Conservation (phyloP, 1,140 invertebrate genomes). For the Drosophila teissieri region DNA sequence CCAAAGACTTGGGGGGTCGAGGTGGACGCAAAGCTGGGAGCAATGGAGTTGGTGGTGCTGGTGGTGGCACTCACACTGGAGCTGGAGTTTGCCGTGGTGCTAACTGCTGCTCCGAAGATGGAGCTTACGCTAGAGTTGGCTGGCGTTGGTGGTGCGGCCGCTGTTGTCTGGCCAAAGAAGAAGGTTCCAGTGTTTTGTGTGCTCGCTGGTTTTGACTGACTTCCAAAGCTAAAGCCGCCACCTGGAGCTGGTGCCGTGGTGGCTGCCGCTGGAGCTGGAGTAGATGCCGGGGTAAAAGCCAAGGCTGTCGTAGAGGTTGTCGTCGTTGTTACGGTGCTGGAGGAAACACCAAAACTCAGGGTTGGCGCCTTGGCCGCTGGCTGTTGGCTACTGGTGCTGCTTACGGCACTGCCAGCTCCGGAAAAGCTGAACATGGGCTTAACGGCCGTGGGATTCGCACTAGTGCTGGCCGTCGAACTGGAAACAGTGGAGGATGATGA, state of each 20-base stretch:
- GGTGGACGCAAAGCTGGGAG: constrained; percentile 11
- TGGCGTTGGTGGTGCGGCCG: not conserved
- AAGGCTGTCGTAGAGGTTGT: constrained; percentile 27
- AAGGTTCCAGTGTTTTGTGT: constrained; percentile 5
- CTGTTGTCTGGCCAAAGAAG: constrained; percentile 39
- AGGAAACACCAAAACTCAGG: constrained; percentile 10
- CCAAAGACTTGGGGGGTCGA: constrained; percentile 6
- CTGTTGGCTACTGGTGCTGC: constrained; percentile 37
- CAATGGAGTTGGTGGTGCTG: not conserved
- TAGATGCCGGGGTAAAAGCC: constrained; percentile 12
- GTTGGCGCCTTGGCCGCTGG: not conserved
- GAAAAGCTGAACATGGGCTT: constrained; percentile 41
- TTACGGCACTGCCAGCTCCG: constrained; percentile 13
- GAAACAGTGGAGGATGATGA: constrained; percentile 27
- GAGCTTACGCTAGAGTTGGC: constrained; percentile 3
- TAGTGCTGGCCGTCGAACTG: constrained; percentile 22
- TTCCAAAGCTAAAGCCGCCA: constrained; percentile 26
- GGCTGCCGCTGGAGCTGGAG: constrained; percentile 9
- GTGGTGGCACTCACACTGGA: constrained; percentile 1
- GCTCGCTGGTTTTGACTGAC: not conserved
- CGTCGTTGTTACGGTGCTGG: constrained; percentile 17
- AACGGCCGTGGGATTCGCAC: not conserved
- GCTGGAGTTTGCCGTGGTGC: constrained; percentile 9
- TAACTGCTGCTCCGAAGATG: constrained; percentile 30
- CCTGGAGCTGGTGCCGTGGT: constrained; percentile 7